A percentile compares a stretch with the other conserved stretches of the same genome.
Evolutionary conservation across 2,113 vertebrate genomes (phyloP).

Genomic region (Nesogale talazaci): DNA sequence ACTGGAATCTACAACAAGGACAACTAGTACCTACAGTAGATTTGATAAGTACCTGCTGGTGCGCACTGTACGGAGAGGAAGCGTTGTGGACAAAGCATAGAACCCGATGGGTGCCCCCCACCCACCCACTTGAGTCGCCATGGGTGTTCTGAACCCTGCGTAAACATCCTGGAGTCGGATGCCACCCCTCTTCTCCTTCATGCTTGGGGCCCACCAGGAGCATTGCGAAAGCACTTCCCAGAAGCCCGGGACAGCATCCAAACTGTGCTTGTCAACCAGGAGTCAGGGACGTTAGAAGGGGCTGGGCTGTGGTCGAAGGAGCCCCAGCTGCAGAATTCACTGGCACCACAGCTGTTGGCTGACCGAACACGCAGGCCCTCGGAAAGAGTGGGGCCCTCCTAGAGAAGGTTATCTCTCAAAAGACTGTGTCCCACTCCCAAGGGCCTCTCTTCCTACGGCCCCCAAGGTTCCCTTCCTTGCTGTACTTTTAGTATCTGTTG

Average conservation of each 20-base stretch:
- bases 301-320: not conserved
- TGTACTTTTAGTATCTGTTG: not conserved
- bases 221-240: not conserved
- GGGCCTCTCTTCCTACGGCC: not conserved
- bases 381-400: not conserved
- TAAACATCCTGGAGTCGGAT: not conserved
- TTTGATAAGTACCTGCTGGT: not conserved
- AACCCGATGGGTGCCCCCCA: not conserved
- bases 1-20: not conserved
- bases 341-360: not conserved
- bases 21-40: not conserved
- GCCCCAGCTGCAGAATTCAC: not conserved
- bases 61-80: constrained; percentile 13
- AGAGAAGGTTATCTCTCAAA: not conserved
- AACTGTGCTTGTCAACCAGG: constrained; percentile 21
- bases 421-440: no score
- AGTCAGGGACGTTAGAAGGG: not conserved
- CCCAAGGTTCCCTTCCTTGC: not conserved
- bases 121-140: not conserved
- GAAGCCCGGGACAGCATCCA: not conserved
- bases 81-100: constrained; percentile 11
- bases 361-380: not conserved
- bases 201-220: not conserved
- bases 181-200: not conserved
- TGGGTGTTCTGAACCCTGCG: not conserved